A percentile compares a stretch with the other conserved stretches of the same genome.
Conservation (phyloP, 1,140 invertebrate genomes). For the Oscheius sp. region DNA sequence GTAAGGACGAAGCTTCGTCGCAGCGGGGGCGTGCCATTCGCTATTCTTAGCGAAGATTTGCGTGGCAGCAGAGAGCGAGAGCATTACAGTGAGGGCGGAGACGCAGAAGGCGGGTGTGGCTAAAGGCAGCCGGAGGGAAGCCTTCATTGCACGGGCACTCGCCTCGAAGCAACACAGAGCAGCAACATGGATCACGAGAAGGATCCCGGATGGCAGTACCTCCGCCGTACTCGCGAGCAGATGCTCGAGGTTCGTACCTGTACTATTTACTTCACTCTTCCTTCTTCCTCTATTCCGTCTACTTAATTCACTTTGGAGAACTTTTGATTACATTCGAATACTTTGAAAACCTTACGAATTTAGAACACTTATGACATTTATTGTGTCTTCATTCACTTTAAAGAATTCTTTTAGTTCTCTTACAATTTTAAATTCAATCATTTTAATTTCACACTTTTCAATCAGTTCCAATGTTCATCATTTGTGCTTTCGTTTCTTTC, state of each 20-base stretch:
- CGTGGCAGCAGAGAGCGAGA: neutral
- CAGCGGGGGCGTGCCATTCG: neutral
- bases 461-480: neutral
- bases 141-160: constrained; percentile 1
- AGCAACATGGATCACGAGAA: constrained; percentile 27
- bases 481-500: too few relatives aligned
- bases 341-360: neutral
- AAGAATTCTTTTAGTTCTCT: neutral
- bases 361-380: neutral
- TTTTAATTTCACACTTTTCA: neutral
- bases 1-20: neutral
- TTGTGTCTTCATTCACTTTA: neutral
- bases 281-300: neutral
- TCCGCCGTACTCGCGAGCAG: constrained; percentile 45
- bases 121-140: neutral
- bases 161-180: neutral
- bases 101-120: neutral
- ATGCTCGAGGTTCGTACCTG: constrained; percentile 40
- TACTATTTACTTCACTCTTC: constrained; percentile 1
- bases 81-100: neutral
- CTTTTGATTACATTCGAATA: neutral
- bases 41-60: neutral
- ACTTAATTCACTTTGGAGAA: neutral
- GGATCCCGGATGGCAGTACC: constrained; percentile 55
- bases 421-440: neutral